Evolutionary conservation across 2,113 vertebrate species (phyloP), one percentile per base, ranked within the genome.

Genomic region (Coptodon bakossiorum): DNA sequence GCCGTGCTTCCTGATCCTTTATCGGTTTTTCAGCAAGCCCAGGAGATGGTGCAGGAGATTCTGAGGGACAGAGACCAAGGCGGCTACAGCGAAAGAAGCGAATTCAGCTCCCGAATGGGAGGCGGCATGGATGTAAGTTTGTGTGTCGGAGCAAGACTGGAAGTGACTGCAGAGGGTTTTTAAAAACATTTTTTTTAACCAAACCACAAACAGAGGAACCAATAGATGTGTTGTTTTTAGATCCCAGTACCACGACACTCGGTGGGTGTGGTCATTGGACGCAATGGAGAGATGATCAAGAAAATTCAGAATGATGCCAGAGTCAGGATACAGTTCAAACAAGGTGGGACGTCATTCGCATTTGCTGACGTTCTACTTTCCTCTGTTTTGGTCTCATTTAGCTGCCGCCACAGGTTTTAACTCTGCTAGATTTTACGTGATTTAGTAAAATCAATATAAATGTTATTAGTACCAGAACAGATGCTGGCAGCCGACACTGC

Each of bases 271-370:
- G 97, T 98, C 36, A 98, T 98, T 12, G 98, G 98, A n/a, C 96
- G 97, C 19, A 98, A 88, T 5, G 98, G 98, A 5, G 98, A 99
- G 87, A 99, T 99, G 98, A 99, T 99, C 71, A 98, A 99, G 93
- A 99, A 99, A 93, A 98, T 98, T 83, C 98, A 99, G 96, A 98
- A 97, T 0, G 98, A 98, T 1, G 97, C 98, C 0, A 98, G 98
- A 9, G 98, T 98, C 53, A 96, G 97, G 92, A 99, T 98, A 93
- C 98, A 99, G 95, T 99, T 99, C 90, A 98, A 99, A 92, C 98
- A 98, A 95, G 98, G 98, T 98, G 53, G 92, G 63, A 12, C 5
- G 7, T 31, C 27, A 13, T 17, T 16, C 3, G 6, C 4, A 34
- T 34, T 81, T 56, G 36, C 6, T 71, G 50, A 16, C 1, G 1